Evolutionary conservation across 2,113 vertebrate genomes (phyloP), one percentile per base, ranked within the genome.

Genomic region (Bubalus kerabau): DNA sequence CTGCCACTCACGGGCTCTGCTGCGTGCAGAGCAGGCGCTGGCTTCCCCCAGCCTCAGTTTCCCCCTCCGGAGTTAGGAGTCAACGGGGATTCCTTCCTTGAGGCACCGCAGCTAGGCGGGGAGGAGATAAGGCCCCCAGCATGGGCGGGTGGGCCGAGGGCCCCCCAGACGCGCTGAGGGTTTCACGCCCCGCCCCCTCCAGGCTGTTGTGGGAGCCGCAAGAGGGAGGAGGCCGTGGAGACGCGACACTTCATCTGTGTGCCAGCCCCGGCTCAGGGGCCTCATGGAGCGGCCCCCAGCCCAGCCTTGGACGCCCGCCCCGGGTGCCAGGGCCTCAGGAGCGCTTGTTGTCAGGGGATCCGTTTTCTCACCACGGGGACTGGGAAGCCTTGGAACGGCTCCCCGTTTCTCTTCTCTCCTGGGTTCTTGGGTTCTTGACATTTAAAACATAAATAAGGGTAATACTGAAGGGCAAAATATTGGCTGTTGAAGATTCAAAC

Each of bases 141-240:
- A 0, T 2, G 1, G 7, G 32, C 0, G 1, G 40, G 46, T 0
- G 2, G 43, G 12, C 60, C 7, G 23, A 13, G 50, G 64, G 4
- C 16, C 4, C 67, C 9, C 3, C 8, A 3, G 21, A 14, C 0
- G 16, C 2, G 2, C 36, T 9, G 32, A 13, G 64, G 21, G 17
- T 6, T 12, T 52, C 48, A 7, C 28, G 32, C 0, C 40, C 59
- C 1, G 0, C 9, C 24, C 10, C 6, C 36, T 19, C n/a, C 8
- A 11, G 91, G 43, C 89, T 60, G 40, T 62, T n/a, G 5, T 52
- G 76, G 76, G 81, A 52, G 19, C 48, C 0, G 0, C 43, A 32
- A 54, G 60, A 82, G 30, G 59, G 84, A n/a, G 11, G 59, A 82
- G 32, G 52, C 43, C 0, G 0, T 30, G 82, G 97, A 94, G 94